A percentile compares a stretch with the other conserved stretches of the same genome.
Conservation (phyloP, 2,113 vertebrate species). For the Calyptomena viridis region DNA sequence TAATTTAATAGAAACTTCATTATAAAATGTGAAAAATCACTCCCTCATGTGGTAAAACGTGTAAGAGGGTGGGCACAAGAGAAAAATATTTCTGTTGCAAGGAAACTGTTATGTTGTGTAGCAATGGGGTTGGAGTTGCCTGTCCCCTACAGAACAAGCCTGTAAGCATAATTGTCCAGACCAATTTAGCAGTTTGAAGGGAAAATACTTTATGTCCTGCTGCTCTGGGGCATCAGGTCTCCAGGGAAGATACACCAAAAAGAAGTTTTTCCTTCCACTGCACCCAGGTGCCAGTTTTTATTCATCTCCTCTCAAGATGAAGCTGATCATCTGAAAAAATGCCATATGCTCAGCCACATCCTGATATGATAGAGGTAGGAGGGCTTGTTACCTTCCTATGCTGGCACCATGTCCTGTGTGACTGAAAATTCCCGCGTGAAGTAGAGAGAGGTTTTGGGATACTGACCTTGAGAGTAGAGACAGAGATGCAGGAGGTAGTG, state of each 20-base stretch:
- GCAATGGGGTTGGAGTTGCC: not conserved
- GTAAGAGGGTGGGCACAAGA: not conserved
- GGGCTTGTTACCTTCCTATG: not conserved
- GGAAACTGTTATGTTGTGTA: not conserved
- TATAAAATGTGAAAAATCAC: conserved; percentile 36
- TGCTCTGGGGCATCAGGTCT: not conserved
- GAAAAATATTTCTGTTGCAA: not conserved
- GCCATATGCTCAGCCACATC: fast-evolving
- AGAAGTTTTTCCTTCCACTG: not conserved
- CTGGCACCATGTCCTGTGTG: not conserved
- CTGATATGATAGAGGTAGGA: not conserved
- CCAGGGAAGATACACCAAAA: not conserved
- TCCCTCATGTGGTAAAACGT: conserved; percentile 45
- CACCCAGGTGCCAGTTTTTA: not conserved
- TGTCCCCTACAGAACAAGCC: not conserved
- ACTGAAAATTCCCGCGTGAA: not conserved
- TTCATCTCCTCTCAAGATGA: not conserved
- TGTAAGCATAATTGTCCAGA: not conserved
- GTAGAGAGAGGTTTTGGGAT: not conserved
- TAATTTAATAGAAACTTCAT: conserved; percentile 2
- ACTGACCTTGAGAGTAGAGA: not conserved
- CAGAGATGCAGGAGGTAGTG: not conserved
- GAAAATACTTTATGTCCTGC: not conserved
- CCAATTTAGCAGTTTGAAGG: not conserved
- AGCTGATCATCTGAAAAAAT: not conserved